Evolutionary conservation across 1,140 invertebrate genomes (phyloP).

Genomic region (Eumaeus atala): DNA sequence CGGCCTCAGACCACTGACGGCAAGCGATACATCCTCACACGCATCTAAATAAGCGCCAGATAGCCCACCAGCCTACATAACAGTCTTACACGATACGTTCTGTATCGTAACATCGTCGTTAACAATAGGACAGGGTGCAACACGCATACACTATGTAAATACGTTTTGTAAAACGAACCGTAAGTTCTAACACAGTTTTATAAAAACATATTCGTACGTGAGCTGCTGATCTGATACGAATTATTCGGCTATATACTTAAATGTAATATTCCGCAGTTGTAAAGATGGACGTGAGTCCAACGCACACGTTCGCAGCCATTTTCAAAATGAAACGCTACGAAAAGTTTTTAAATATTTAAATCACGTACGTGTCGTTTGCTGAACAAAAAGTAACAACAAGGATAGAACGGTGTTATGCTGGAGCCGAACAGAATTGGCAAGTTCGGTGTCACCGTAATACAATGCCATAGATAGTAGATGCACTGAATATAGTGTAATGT

Average conservation of each 20-base stretch:
- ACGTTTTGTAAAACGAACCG: background rate
- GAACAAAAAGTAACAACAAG: constrained; percentile 12
- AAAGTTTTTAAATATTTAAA: constrained; percentile 14
- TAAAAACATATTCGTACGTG: constrained; percentile 7
- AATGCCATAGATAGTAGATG: constrained; percentile 31
- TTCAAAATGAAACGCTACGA: constrained; percentile 7
- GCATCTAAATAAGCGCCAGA: constrained; percentile 58
- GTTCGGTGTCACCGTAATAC: constrained; percentile 32
- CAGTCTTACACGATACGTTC: constrained; percentile 63
- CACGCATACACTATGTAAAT: constrained; percentile 24
- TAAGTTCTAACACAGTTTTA: background rate
- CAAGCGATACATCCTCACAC: constrained; percentile 37
- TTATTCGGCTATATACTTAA: constrained; percentile 5
- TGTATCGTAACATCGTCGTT: constrained; percentile 52
- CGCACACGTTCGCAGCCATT: constrained; percentile 6
- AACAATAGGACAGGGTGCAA: constrained; percentile 53
- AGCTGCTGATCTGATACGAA: constrained; percentile 2
- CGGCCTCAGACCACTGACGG: constrained; percentile 44
- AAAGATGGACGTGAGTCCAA: background rate
- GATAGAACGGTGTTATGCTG: constrained; percentile 17
- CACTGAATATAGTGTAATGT: constrained; percentile 36
- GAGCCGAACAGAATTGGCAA: constrained; percentile 24
- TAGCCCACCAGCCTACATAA: constrained; percentile 55
- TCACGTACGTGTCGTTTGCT: constrained; percentile 18
- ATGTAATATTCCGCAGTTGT: constrained; percentile 8